phyloP scores from a whole-genome alignment of 2,888 invertebrate species.

The Acrobeloides nanus region DNA sequence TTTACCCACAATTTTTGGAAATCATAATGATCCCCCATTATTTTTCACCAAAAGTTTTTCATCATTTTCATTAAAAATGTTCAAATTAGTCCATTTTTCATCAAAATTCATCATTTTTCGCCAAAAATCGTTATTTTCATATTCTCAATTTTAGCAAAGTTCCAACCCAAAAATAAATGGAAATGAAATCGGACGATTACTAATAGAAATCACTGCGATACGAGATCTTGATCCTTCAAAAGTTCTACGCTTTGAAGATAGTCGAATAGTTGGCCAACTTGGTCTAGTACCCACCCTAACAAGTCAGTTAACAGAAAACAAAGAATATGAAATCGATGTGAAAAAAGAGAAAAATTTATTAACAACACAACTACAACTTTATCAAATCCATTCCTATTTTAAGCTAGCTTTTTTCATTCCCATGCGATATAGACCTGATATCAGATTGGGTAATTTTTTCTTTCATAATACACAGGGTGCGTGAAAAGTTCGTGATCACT shows the following conservation, averaged over 20 bases:
- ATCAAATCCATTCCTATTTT: slow-evolving; percentile 6
- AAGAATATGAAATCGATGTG: slow-evolving; percentile 6
- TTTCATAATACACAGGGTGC: too few relatives aligned
- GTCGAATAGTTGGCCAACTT: slow-evolving; percentile 3
- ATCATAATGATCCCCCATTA: too few relatives aligned
- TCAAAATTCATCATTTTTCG: too few relatives aligned
- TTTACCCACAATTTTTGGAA: too few relatives aligned
- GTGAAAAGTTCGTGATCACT: too few relatives aligned
- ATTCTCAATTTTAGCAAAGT: slow-evolving; percentile 4
- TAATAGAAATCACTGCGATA: slow-evolving; percentile 15
- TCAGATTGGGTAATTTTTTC: slow-evolving; percentile 15
- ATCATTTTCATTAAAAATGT: background rate
- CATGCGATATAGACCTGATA: slow-evolving; percentile 15
- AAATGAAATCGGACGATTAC: slow-evolving; percentile 12
- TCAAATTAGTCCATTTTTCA: too few relatives aligned
- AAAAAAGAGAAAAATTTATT: slow-evolving; percentile 6
- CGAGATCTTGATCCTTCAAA: too few relatives aligned
- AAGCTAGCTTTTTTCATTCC: slow-evolving; percentile 11
- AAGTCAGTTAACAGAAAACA: background rate
- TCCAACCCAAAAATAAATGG: background rate
- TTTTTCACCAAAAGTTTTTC: too few relatives aligned
- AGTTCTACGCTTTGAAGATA: background rate
- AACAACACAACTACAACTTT: slow-evolving; percentile 13
- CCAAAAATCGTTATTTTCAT: too few relatives aligned
- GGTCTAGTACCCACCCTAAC: background rate